Conservation (phyloP, 2,888 invertebrate genomes). For the Trissolcus brochymenae region DNA sequence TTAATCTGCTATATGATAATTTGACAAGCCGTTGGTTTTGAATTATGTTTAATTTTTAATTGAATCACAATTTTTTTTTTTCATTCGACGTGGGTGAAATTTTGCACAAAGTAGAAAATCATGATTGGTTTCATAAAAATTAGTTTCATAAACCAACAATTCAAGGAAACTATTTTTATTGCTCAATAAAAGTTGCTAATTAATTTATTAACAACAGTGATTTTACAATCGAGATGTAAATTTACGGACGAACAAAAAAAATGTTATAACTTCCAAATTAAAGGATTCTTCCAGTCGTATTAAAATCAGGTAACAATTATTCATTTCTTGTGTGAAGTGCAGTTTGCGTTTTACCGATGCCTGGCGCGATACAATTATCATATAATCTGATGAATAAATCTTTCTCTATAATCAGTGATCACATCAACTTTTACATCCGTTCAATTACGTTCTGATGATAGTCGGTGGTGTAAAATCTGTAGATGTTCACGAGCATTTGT, state of each 20-base stretch:
- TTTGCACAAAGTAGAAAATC: background rate
- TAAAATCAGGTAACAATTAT: slow-evolving; percentile 6
- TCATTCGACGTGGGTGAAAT: slow-evolving; percentile 25
- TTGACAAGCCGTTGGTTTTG: slow-evolving; percentile 24
- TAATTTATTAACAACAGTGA: too few relatives aligned
- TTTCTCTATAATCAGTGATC: slow-evolving; percentile 34
- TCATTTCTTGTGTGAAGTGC: slow-evolving; percentile 14
- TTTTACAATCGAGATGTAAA: too few relatives aligned
- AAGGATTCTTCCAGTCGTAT: too few relatives aligned
- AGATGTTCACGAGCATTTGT: too few relatives aligned
- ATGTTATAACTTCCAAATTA: too few relatives aligned
- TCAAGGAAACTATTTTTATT: too few relatives aligned
- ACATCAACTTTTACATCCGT: slow-evolving; percentile 15
- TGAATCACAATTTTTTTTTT: slow-evolving; percentile 22
- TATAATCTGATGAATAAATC: slow-evolving; percentile 21
- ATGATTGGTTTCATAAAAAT: background rate
- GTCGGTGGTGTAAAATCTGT: too few relatives aligned
- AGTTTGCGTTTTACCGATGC: slow-evolving; percentile 23
- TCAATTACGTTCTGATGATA: background rate
- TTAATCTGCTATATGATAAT: slow-evolving; percentile 30
- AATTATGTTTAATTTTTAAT: slow-evolving; percentile 27
- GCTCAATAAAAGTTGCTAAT: too few relatives aligned
- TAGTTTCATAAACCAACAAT: too few relatives aligned
- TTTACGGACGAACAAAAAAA: too few relatives aligned
- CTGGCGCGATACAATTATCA: slow-evolving; percentile 10